Percentiles rank a stretch among this genome's conserved stretches.
Conservation (phyloP, 2,797 vertebrate genomes). For the Lagorchestes hirsutus region DNA sequence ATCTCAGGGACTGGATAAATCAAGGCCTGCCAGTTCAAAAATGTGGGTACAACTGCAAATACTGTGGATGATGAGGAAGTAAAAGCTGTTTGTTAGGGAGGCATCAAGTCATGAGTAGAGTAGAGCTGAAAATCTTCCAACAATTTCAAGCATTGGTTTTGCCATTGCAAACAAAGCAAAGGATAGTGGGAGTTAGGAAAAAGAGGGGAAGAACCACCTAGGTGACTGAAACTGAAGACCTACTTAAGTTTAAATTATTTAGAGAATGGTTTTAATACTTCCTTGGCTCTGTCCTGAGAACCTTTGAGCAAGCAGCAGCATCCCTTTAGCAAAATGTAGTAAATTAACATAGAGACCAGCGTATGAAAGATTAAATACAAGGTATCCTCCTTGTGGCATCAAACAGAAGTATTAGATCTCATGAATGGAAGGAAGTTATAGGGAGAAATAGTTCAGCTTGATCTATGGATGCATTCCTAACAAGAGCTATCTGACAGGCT, state of each 20-base stretch:
- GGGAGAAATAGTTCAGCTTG: not conserved
- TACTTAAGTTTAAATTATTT: not conserved
- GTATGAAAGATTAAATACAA: accelerated
- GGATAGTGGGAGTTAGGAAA: not conserved
- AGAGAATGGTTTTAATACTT: not conserved
- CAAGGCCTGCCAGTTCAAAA: not conserved
- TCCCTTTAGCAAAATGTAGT: not conserved
- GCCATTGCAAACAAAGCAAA: not conserved
- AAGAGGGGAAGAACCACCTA: not conserved
- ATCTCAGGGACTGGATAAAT: not conserved
- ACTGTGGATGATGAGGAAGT: not conserved
- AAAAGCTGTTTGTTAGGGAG: not conserved
- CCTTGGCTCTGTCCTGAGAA: not conserved
- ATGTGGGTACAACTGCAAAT: not conserved
- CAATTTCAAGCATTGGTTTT: not conserved
- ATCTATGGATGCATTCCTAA: not conserved
- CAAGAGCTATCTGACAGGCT: not conserved
- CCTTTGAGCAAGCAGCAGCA: not conserved
- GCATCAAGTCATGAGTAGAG: not conserved
- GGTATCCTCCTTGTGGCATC: not conserved
- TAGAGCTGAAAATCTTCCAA: not conserved
- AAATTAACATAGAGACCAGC: not conserved
- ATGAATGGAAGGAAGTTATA: not conserved
- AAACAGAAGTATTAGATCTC: not conserved
- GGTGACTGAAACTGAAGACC: not conserved